Conservation (phyloP, 2,113 vertebrate genomes). For the Martes martes region DNA sequence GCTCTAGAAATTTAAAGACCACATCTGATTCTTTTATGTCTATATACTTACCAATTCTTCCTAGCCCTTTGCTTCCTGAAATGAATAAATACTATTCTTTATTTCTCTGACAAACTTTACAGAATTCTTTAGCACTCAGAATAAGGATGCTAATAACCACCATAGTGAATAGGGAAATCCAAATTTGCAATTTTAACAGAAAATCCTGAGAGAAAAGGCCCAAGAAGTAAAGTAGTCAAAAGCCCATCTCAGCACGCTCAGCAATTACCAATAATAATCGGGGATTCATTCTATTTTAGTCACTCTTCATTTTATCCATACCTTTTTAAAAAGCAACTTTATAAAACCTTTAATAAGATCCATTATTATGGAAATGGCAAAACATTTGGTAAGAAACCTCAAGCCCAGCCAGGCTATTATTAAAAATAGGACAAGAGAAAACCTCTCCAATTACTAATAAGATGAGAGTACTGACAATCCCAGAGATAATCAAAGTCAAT, state of each 20-base stretch:
- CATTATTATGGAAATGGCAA: slow-evolving; percentile 68
- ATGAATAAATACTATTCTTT: slow-evolving; percentile 7
- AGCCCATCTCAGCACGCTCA: neutral
- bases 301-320: slow-evolving; percentile 45
- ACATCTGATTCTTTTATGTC: neutral
- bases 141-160: slow-evolving; percentile 4
- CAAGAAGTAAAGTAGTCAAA: slow-evolving; percentile 36
- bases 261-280: slow-evolving; percentile 37
- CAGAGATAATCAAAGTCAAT: slow-evolving; percentile 55
- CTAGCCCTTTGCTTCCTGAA: neutral
- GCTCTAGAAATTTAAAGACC: neutral
- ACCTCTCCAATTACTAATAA: slow-evolving; percentile 42
- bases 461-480: slow-evolving; percentile 53
- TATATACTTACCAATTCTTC: neutral
- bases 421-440: slow-evolving; percentile 63
- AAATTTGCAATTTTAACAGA: slow-evolving; percentile 36
- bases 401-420: slow-evolving; percentile 44
- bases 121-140: neutral
- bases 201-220: slow-evolving; percentile 26
- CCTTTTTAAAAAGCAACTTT: slow-evolving; percentile 36
- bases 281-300: slow-evolving; percentile 20
- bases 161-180: neutral
- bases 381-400: slow-evolving; percentile 52
- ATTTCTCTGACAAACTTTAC: slow-evolving; percentile 33
- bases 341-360: slow-evolving; percentile 57